A percentile compares a stretch with the other conserved stretches of the same genome.
Conservation (phyloP, 2,888 invertebrate genomes). For the Ophion slaviceki region DNA sequence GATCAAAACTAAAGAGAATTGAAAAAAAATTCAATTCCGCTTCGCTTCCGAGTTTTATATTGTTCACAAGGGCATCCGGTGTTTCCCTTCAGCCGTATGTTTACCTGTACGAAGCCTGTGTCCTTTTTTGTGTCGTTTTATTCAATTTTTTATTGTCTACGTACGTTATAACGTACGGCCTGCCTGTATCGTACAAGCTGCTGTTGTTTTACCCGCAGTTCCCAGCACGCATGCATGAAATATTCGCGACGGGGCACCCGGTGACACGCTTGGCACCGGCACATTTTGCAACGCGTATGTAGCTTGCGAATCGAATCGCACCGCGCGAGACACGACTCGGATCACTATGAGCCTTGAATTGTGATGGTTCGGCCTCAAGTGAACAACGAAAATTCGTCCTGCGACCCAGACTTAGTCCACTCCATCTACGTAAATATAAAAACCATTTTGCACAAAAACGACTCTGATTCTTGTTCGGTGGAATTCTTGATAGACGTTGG, state of each 20-base stretch:
- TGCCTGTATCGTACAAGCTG: constrained; percentile 3
- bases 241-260: constrained; percentile 40
- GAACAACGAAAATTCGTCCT: too few relatives aligned
- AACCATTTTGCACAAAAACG: too few relatives aligned
- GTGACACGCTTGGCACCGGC: constrained; percentile 34
- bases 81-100: constrained; percentile 13
- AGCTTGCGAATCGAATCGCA: background rate
- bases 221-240: constrained; percentile 37
- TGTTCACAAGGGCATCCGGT: background rate
- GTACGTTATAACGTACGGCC: constrained; percentile 2
- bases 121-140: constrained; percentile 22
- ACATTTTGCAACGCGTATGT: constrained; percentile 11
- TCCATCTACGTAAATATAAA: too few relatives aligned
- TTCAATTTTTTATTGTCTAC: constrained; percentile 18
- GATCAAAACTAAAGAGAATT: background rate
- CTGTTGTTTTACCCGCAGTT: constrained; percentile 26
- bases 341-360: too few relatives aligned
- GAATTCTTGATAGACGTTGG: too few relatives aligned
- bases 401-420: background rate
- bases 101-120: constrained; percentile 1
- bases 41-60: background rate
- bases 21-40: background rate
- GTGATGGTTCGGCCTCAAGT: too few relatives aligned
- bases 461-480: too few relatives aligned
- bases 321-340: too few relatives aligned